Evolutionary conservation across 2,888 invertebrate genomes (phyloP).

Genomic region (Petrolisthes manimaculis): DNA sequence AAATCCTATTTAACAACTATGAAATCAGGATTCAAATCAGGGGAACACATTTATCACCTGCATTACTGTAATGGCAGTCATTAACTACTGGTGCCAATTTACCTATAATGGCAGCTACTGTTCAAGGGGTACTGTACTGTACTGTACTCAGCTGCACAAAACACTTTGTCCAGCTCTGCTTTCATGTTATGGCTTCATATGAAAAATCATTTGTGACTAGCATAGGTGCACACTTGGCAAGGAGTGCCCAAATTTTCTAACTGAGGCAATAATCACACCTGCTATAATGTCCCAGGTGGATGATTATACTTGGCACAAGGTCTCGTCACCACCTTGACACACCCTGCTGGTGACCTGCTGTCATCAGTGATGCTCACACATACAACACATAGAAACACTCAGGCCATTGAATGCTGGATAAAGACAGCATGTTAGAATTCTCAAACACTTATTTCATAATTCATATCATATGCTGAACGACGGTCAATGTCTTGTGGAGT

Average conservation of each 20-base stretch:
- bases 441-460: conserved; percentile 94
- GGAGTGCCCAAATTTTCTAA: conserved; percentile 40
- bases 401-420: conserved; percentile 30
- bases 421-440: conserved; percentile 7
- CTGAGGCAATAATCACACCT: conserved; percentile 30
- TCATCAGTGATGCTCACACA: conserved; percentile 12
- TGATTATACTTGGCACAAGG: conserved; percentile 54
- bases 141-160: neutral
- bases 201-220: conserved; percentile 56
- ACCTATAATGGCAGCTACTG: neutral
- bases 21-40: neutral
- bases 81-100: neutral
- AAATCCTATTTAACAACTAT: neutral
- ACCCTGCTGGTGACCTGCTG: neutral
- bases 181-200: conserved; percentile 37
- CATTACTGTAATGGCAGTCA: neutral
- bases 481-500: conserved; percentile 60
- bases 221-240: conserved; percentile 59
- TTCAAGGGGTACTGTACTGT: neutral
- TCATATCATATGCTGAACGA: conserved; percentile 81
- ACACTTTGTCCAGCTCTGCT: conserved; percentile 25
- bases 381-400: conserved; percentile 46
- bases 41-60: neutral
- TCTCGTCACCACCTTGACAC: conserved; percentile 44
- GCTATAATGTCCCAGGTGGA: conserved; percentile 33